Percentiles rank a stretch among this genome's conserved stretches.
Conservation (phyloP, 1,140 invertebrate genomes). For the Procambarus virginalis region DNA sequence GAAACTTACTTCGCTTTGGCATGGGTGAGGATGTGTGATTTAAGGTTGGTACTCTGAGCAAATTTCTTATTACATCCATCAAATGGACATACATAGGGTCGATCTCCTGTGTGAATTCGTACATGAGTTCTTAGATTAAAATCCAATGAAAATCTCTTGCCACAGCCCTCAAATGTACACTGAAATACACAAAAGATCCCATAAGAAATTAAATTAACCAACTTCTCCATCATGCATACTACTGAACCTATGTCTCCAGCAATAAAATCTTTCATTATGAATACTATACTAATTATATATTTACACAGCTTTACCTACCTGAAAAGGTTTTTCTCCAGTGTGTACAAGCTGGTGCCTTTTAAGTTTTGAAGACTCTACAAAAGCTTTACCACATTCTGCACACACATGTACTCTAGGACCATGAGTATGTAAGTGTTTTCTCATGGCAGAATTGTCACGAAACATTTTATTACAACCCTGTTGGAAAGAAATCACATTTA, state of each 20-base stretch:
- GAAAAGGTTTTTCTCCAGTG: slow-evolving; percentile 96
- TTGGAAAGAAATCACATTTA: slow-evolving; percentile 20
- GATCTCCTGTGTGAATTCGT: slow-evolving; percentile 96
- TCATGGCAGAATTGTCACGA: slow-evolving; percentile 97
- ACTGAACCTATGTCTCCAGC: not conserved
- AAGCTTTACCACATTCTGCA: slow-evolving; percentile 98
- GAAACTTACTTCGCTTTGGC: slow-evolving; percentile 88
- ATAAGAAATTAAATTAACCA: not conserved
- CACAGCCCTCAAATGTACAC: slow-evolving; percentile 98
- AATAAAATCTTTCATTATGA: no score
- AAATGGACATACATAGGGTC: slow-evolving; percentile 98
- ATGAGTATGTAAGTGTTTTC: slow-evolving; percentile 98
- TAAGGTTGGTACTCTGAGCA: slow-evolving; percentile 97
- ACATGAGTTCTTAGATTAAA: slow-evolving; percentile 97
- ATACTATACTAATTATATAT: no score
- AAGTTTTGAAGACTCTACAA: slow-evolving; percentile 96
- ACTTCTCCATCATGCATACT: not conserved
- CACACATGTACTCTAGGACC: slow-evolving; percentile 97
- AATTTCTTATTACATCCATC: slow-evolving; percentile 99
- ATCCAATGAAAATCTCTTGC: slow-evolving; percentile 97
- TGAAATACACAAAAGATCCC: slow-evolving; percentile 75
- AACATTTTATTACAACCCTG: slow-evolving; percentile 93
- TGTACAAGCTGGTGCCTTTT: slow-evolving; percentile 96
- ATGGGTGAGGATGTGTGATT: slow-evolving; percentile 98
- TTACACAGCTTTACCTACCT: slow-evolving; percentile 74